phyloP scores from a whole-genome alignment of 1,140 invertebrate species.

The Mylabris phalerata region DNA sequence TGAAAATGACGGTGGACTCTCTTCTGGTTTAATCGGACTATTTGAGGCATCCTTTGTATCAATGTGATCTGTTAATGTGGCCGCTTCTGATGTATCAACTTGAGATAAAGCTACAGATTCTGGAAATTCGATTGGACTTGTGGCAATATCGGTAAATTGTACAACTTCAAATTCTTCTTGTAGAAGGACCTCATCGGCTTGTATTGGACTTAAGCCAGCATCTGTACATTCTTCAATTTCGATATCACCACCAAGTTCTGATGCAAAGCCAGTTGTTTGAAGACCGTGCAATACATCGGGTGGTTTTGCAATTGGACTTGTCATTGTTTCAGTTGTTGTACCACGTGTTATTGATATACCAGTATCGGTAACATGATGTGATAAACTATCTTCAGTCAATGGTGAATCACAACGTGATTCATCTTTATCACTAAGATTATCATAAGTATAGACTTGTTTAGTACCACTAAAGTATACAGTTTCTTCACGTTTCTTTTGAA shows the following conservation, averaged over 20 bases:
- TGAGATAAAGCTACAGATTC: slow-evolving; percentile 40
- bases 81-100: slow-evolving; percentile 45
- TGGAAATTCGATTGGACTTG: slow-evolving; percentile 45
- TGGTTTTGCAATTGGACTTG: slow-evolving; percentile 39
- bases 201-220: slow-evolving; percentile 49
- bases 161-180: slow-evolving; percentile 37
- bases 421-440: slow-evolving; percentile 34
- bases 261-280: slow-evolving; percentile 42
- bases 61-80: slow-evolving; percentile 45
- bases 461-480: slow-evolving; percentile 47
- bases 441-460: slow-evolving; percentile 46
- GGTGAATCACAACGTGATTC: slow-evolving; percentile 40
- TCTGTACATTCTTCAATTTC: slow-evolving; percentile 49
- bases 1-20: slow-evolving; percentile 23
- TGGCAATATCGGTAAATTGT: slow-evolving; percentile 43
- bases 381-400: slow-evolving; percentile 45
- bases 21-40: slow-evolving; percentile 43
- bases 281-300: slow-evolving; percentile 36
- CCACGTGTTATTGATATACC: slow-evolving; percentile 47
- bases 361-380: slow-evolving; percentile 48
- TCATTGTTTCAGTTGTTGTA: slow-evolving; percentile 45
- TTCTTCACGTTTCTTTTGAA: slow-evolving; percentile 43
- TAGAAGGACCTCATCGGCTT: slow-evolving; percentile 43
- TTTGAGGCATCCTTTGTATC: slow-evolving; percentile 45
- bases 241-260: slow-evolving; percentile 44